A percentile compares a stretch with the other conserved stretches of the same genome.
These are phyloP conservation scores for Bombyx mandarina DNA, from an alignment of 1,140 invertebrate genomes.

Conservation along the genomic window DNA sequence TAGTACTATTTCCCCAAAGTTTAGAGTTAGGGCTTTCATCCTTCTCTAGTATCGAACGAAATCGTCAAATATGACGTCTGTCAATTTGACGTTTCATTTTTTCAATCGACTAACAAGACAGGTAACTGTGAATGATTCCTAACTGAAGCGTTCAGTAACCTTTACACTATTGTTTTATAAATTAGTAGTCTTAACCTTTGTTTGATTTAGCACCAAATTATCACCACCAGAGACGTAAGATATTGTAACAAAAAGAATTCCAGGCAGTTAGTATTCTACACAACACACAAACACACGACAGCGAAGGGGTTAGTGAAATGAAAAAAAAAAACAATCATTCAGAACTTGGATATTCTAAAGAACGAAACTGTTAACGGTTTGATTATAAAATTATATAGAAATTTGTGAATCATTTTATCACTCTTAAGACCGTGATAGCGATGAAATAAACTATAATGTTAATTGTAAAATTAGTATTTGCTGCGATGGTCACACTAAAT, in stretches of 20 bases:
- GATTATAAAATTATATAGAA: too few relatives aligned
- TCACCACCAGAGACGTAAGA: constrained; percentile 47
- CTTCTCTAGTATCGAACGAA: constrained; percentile 21
- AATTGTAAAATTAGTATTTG: too few relatives aligned
- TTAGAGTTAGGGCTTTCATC: too few relatives aligned
- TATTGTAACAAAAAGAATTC: constrained; percentile 35
- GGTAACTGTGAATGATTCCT: constrained; percentile 32
- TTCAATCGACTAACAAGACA: constrained; percentile 24
- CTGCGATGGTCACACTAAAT: too few relatives aligned
- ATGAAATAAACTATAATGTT: too few relatives aligned
- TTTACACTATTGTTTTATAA: constrained; percentile 18
- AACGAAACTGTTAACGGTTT: too few relatives aligned
- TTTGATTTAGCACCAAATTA: constrained; percentile 56
- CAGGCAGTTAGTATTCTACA: constrained; percentile 54
- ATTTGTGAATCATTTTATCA: too few relatives aligned
- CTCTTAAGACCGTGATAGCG: too few relatives aligned
- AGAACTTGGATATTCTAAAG: too few relatives aligned
- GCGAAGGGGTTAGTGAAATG: constrained; percentile 3
- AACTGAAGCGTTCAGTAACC: constrained; percentile 26
- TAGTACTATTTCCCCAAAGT: too few relatives aligned
- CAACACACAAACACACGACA: constrained; percentile 43
- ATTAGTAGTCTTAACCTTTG: constrained; percentile 43
- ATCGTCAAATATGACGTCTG: constrained; percentile 50
- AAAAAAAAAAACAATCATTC: too few relatives aligned
- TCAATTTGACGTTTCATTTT: constrained; percentile 47